Evolutionary conservation across 1,140 invertebrate species (phyloP), one percentile per base, ranked within the genome.

Genomic region (Orussus abietinus): DNA sequence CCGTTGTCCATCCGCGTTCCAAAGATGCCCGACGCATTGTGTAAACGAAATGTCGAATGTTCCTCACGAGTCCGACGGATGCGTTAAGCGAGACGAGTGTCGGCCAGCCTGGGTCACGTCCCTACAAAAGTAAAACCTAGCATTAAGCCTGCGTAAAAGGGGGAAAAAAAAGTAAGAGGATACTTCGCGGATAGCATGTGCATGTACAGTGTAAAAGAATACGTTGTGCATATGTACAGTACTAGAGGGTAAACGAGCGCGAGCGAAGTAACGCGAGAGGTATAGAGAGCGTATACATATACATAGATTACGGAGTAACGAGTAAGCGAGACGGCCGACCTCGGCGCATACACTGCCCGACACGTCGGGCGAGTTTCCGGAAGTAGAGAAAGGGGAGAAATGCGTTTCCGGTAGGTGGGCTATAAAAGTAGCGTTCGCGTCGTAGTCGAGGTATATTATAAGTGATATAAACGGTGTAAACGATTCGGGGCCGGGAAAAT

Each of bases 151-250:
- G n/a, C n/a, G 30, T 31, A 42, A 39, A 29, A 26, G 41, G 22
- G 18, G 26, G 34, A 31, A 45, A 37, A 15, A 19, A 45, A 40
- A 38, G 11, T 35, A 44, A 55, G 57, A 64, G 59, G 61, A 32
- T 51, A 60, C 51, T 68, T n/a, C 56, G 62, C 59, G 46, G 42
- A 62, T n/a, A n/a, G 62, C 62, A 62, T 69, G 56, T 68, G 66
- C 55, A 54, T 72, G 69, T 73, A 71, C 66, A 72, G 70, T 72
- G 66, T 72, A 72, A 71, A 72, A 68, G 69, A n/a, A 70, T 70
- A 66, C 64, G 62, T 69, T 72, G 70, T 71, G 67, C 67, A 70
- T 71, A 71, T 73, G 70, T 72, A 73, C 69, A 73, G 68, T 64
- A 47, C n/a, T 73, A 71, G 59, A 62, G 44, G 49, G 66, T 64